Percentiles rank a stretch among this genome's conserved stretches.
These are phyloP conservation scores for Cliona cf. orientalis DNA, from an alignment of 37 sponge, comb jelly and placozoan genomes.

Conservation along the genomic window DNA sequence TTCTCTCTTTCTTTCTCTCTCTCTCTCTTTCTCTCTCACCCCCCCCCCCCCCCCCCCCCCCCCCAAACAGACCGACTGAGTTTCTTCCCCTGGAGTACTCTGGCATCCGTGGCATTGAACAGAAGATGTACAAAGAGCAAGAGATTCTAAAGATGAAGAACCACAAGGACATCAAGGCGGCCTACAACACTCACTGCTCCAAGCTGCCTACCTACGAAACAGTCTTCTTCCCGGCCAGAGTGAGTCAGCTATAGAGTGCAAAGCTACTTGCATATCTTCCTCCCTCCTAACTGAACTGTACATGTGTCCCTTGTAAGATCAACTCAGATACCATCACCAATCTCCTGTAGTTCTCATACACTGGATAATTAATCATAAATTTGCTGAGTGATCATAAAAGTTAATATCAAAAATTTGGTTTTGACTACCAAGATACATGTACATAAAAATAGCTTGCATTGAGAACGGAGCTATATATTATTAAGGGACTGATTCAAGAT, in stretches of 20 bases:
- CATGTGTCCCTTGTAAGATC: too few species aligned
- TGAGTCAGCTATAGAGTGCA: slow-evolving; percentile 31
- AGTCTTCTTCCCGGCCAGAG: slow-evolving; percentile 80
- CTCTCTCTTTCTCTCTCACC: slow-evolving; percentile 1
- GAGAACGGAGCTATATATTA: background rate
- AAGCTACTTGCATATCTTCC: too few species aligned
- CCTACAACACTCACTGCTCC: slow-evolving; percentile 41
- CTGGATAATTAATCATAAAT: too few species aligned
- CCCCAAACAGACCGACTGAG: slow-evolving; percentile 49
- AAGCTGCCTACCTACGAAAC: slow-evolving; percentile 39
- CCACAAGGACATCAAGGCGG: slow-evolving; percentile 38
- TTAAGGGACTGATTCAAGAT: background rate
- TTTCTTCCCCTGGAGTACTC: slow-evolving; percentile 77
- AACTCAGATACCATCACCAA: too few species aligned
- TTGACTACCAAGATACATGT: background rate
- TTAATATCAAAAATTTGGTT: too few species aligned
- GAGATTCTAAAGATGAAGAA: slow-evolving; percentile 27
- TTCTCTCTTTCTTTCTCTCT: background rate
- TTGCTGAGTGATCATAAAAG: too few species aligned
- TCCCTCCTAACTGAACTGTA: too few species aligned
- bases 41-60: background rate
- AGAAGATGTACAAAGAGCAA: slow-evolving; percentile 75
- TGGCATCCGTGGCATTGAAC: slow-evolving; percentile 55
- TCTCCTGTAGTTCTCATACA: too few species aligned
- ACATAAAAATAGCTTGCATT: background rate